Base-by-base conservation (phyloP, 30 jellyfish, hydroid and myxozoan genomes). In the Rhopilema esculentum region DNA sequence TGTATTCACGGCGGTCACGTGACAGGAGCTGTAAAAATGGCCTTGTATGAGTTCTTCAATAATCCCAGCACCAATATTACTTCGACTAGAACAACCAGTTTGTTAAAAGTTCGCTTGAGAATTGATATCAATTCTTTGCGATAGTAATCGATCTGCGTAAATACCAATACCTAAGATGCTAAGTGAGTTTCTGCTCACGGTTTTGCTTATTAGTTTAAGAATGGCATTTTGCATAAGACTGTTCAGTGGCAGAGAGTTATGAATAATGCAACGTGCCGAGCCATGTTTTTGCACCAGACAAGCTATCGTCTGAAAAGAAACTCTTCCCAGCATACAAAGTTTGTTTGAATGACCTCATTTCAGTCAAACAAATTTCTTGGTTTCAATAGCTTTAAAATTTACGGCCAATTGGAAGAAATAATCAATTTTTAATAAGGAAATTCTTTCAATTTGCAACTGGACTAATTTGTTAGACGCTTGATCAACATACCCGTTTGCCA, bases 401-500 rank as follows among this genome's bases (percentile, higher is more conserved):
- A 12, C 57, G 12, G 57, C 12, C 57, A 40, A 40, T 40, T 40
- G 57, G 9, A 40, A 40, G 57, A 2, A 40, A 40, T 63, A 63
- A 63, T n/a, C n/a, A 63, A 63, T 63, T n/a, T n/a, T 63, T 63
- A 63, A 63, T 63, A 63, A 63, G 72, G 29, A 63, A 63, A 63
- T 63, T 63, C 72, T 63, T 19, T 63, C 29, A 4, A 17, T 63
- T 24, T 73, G 84, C 51, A 17, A n/a, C 71, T 25, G 31, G 65
- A 4, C 69, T 69, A 22, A 50, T 73, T 73, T 24, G 49, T 67
- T 9, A 21, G 78, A 16, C 7, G 65, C 50, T 23, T 67, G 65
- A n/a, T 26, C 78, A 78, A 27, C 79, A 78, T 64, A 66, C 52
- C 30, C 30, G 88, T 78, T 78, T 78, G 78, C 31, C 52, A 19